A percentile compares a stretch with the other conserved stretches of the same genome.
These are phyloP conservation scores for Crematogaster levior DNA, from an alignment of 2,888 invertebrate genomes.

Conservation along the genomic window DNA sequence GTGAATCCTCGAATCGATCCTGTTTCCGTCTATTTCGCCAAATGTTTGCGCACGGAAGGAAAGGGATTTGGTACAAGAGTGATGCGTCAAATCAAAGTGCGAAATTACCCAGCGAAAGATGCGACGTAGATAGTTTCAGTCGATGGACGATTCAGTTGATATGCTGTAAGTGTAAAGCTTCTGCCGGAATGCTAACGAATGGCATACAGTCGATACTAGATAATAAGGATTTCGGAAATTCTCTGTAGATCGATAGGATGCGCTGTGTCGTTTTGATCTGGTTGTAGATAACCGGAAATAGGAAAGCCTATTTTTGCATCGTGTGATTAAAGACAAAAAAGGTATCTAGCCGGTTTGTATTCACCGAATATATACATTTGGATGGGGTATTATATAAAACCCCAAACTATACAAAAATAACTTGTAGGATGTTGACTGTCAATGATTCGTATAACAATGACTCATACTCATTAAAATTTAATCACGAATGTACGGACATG, in stretches of 20 bases:
- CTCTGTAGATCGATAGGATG: conserved; percentile 71
- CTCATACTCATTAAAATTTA: conserved; percentile 9
- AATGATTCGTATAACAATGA: conserved; percentile 31
- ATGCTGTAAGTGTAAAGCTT: conserved; percentile 56
- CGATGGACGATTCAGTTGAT: conserved; percentile 45
- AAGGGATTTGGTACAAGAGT: background rate
- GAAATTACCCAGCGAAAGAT: background rate
- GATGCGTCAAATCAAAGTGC: background rate
- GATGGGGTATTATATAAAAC: conserved; percentile 58
- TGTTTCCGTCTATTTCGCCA: conserved; percentile 11
- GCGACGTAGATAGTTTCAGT: conserved; percentile 10
- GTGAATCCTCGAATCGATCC: conserved; percentile 27
- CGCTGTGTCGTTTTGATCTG: conserved; percentile 69
- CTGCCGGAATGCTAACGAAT: conserved; percentile 46
- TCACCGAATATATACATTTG: conserved; percentile 61
- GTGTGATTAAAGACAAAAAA: conserved; percentile 70
- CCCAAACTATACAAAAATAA: conserved; percentile 58
- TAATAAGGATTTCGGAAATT: conserved; percentile 71
- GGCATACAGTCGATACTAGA: conserved; percentile 65
- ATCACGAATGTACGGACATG: background rate
- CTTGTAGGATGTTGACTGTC: conserved; percentile 58
- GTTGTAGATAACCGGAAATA: conserved; percentile 73
- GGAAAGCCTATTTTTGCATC: conserved; percentile 77
- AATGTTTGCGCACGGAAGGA: background rate
- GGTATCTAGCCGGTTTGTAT: conserved; percentile 63